Evolutionary conservation across 2,888 invertebrate species (phyloP), one percentile per base, ranked within the genome.

Genomic region (Cantharis flavilabris): DNA sequence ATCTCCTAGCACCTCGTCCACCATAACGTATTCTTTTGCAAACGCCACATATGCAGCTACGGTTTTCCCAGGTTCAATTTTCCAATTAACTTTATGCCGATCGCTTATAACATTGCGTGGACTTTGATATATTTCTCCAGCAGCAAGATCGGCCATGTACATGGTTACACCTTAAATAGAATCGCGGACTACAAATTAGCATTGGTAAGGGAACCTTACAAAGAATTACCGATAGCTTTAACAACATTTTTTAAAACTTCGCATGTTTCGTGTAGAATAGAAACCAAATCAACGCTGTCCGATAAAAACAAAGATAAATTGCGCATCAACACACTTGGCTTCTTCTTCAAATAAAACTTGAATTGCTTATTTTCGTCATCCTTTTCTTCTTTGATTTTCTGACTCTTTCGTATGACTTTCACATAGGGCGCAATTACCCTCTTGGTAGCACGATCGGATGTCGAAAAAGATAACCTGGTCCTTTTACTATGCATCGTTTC

Each of bases 401-500:
- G 82, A 33, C 84, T 84, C 81, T 86, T 86, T 67, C 86, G 84
- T 9, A 85, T 81, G n/a, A 88, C 84, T 81, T 85, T 86, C 11
- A 89, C 91, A 81, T 91, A 92, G 0, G 92, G 92, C 0, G 92
- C 92, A 71, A 92, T 90, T 0, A 92, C 91, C n/a, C 92, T 86
- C 72, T 90, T 87, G 0, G 91, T 91, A 0, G 91, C 90, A 82
- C 89, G 90, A 82, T 91, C 91, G 13, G 90, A 84, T 75, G 88
- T 89, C 3, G 90, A 89, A 0, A 90, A 89, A 0, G 89, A 86
- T 0, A 90, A 88, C 10, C 70, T 63, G 14, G 69, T 76, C 2
- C 70, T 30, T 79, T 78, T 79, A n/a, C 67, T 70, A 14, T 28
- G 49, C 3, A 30, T 3, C 33, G 64, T 16, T 9, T 79, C 76